phyloP scores from a whole-genome alignment of 1,140 invertebrate genomes.

The Drosophila carrolli region DNA sequence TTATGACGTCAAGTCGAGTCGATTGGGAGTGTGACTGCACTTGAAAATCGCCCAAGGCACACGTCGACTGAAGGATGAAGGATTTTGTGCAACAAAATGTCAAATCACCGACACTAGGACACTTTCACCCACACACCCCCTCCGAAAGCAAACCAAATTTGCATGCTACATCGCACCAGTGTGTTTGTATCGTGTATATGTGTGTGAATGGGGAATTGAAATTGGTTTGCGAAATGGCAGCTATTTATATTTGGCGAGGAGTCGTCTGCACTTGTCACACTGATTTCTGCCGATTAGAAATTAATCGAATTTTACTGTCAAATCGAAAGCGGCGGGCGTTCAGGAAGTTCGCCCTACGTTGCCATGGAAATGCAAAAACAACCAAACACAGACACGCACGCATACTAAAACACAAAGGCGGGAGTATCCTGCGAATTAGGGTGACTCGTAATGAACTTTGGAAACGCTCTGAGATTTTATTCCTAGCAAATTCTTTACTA shows the following conservation, averaged over 20 bases:
- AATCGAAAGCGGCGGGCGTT: conserved; percentile 68
- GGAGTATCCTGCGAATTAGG: conserved; percentile 16
- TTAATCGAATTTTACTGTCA: conserved; percentile 83
- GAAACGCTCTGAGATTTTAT: background rate
- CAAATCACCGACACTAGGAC: conserved; percentile 39
- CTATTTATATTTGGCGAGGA: conserved; percentile 61
- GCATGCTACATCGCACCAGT: conserved; percentile 58
- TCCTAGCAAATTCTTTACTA: too few species aligned
- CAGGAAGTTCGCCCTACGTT: conserved; percentile 63
- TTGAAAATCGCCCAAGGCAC: conserved; percentile 32
- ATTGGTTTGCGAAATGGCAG: conserved; percentile 60
- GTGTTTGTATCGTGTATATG: conserved; percentile 25
- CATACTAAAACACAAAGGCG: conserved; percentile 43
- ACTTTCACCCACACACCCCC: conserved; percentile 11
- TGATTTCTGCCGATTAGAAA: conserved; percentile 81
- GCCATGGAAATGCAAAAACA: conserved; percentile 78
- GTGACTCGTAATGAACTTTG: background rate
- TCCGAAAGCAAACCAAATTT: conserved; percentile 55
- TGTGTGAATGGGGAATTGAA: conserved; percentile 47
- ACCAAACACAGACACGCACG: conserved; percentile 49
- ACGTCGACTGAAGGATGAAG: conserved; percentile 19
- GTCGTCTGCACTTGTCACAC: conserved; percentile 72
- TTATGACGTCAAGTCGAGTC: conserved; percentile 41
- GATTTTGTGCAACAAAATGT: conserved; percentile 59
- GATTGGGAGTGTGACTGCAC: conserved; percentile 38